Base-by-base conservation (phyloP, 92 coral and sea anemone species). In the Metridium senile region DNA sequence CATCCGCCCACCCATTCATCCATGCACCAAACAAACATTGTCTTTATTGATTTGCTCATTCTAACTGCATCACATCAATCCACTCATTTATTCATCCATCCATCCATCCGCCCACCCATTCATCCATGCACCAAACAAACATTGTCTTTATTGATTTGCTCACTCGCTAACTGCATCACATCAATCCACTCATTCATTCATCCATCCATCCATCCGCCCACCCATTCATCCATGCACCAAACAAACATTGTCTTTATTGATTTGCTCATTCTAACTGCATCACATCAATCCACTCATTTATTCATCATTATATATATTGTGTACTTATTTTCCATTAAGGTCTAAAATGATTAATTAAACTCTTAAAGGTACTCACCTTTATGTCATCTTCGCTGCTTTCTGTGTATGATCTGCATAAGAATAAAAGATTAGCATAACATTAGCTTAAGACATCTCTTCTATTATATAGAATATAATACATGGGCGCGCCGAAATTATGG, bases 301-400 rank as follows among this genome's bases (percentile, higher is more conserved):
- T n/a, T n/a, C n/a, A n/a, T 39, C 13, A 39, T 39, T 6, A 39
- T 39, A 4, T 39, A 39, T 39, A 39, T 39, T 4, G 49, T 39
- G 49, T 13, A 39, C 49, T 39, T 39, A 39, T 39, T 4, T 6
- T 13, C 49, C 13, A 39, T 39, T 39, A 39, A 39, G 13, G 13
- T 4, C 33, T 61, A 10, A 8, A 2, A 26, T 8, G 19, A 61
- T 21, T 27, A 22, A 61, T 23, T 21, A 61, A 23, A 61, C 66
- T 22, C 23, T 54, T 39, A 39, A 39, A 4, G 13, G 6, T 4
- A 4, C 6, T 22, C 22, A 61, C 66, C 66, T 61, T 61, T 7
- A 61, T 61, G 23, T 75, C 70, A 47, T 75, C 80, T 45, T 75
- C 80, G 59, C 59, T 54, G 25, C 59, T 54, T 54, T 54, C 59